Conservation (phyloP, 2,113 vertebrate genomes). For the Bostrychus sinensis region DNA sequence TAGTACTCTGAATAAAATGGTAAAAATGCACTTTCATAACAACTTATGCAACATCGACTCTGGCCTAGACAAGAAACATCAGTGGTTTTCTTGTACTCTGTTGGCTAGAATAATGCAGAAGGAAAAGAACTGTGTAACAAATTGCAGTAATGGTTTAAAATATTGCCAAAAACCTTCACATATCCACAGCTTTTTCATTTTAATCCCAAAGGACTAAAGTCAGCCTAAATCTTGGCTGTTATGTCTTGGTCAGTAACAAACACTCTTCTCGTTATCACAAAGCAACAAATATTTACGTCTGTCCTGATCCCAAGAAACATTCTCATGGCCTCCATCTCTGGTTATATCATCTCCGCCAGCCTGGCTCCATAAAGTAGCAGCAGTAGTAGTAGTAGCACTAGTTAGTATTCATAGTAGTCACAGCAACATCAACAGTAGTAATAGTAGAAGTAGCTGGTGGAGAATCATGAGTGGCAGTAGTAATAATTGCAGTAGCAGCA, state of each 20-base stretch:
- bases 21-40: too few species aligned
- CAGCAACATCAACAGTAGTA: too few species aligned
- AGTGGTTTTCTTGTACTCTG: too few species aligned
- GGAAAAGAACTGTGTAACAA: too few species aligned
- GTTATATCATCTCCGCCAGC: slow-evolving; percentile 34
- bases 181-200: neutral
- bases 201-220: slow-evolving; percentile 21
- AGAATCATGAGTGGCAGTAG: too few species aligned
- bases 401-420: too few species aligned
- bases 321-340: slow-evolving; percentile 59
- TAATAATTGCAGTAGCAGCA: too few species aligned
- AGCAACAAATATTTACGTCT: slow-evolving; percentile 69
- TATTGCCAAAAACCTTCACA: too few species aligned
- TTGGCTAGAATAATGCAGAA: neutral
- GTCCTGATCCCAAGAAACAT: slow-evolving; percentile 57
- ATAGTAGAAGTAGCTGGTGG: too few species aligned
- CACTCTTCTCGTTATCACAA: slow-evolving; percentile 48
- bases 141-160: neutral
- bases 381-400: neutral
- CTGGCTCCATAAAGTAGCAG: neutral
- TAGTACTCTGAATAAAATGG: too few species aligned
- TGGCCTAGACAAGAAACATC: too few species aligned
- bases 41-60: neutral
- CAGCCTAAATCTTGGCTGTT: slow-evolving; percentile 43
- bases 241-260: slow-evolving; percentile 55